A percentile compares a stretch with the other conserved stretches of the same genome.
These are phyloP conservation scores for Hyles vespertilio DNA, from an alignment of 1,140 invertebrate species.

Conservation along the genomic window DNA sequence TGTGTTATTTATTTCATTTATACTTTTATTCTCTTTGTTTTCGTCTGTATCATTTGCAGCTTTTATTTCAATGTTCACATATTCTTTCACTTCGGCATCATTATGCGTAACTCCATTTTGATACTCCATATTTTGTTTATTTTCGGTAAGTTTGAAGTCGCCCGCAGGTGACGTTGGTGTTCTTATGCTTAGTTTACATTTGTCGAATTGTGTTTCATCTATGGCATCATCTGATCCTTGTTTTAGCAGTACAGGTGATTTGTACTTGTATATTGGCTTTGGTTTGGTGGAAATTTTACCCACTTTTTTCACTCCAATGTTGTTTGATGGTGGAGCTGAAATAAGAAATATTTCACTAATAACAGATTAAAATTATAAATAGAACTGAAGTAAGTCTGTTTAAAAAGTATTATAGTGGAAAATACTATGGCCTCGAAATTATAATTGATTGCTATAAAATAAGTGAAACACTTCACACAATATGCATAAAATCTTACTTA, in stretches of 20 bases:
- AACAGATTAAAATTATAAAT: too few species aligned
- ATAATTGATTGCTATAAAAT: too few species aligned
- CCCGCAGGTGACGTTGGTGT: conserved; percentile 26
- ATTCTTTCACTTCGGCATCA: conserved; percentile 12
- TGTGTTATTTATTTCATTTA: conserved; percentile 34
- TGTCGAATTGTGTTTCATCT: conserved; percentile 49
- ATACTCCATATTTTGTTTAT: conserved; percentile 18
- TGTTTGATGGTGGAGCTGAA: too few species aligned
- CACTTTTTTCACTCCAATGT: too few species aligned
- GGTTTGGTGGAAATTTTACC: conserved; percentile 37
- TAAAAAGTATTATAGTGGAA: too few species aligned
- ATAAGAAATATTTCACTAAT: too few species aligned
- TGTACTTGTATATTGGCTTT: conserved; percentile 31
- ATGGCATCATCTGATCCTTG: conserved; percentile 48
- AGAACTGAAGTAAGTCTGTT: too few species aligned
- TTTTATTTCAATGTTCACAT: conserved; percentile 14
- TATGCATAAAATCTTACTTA: too few species aligned
- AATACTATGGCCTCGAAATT: too few species aligned
- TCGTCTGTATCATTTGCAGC: conserved; percentile 25
- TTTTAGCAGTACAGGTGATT: conserved; percentile 34
- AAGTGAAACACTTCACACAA: too few species aligned
- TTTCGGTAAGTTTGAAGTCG: conserved; percentile 18
- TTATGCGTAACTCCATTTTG: conserved; percentile 14
- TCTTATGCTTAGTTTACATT: conserved; percentile 60
- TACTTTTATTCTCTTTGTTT: conserved; percentile 5